These are phyloP conservation scores for Burhinus oedicnemus DNA, from an alignment of 2,113 vertebrate species.

Conservation along the genomic window DNA sequence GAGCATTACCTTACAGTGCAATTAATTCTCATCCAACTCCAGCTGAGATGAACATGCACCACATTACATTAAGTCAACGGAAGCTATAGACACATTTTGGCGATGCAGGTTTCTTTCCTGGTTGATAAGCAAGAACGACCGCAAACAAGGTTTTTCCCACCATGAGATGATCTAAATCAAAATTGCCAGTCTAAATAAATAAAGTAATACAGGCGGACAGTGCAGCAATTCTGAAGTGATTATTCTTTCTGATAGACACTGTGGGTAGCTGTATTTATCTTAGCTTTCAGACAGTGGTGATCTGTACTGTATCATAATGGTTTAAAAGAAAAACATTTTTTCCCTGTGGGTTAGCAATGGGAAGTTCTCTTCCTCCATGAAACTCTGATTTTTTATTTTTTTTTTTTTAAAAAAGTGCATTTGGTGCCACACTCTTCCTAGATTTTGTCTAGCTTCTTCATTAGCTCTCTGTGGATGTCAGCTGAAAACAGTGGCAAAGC, in stretches of 20 bases:
- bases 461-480: not conserved
- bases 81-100: not conserved
- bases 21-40: not conserved
- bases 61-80: not conserved
- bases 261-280: slow-evolving; percentile 43
- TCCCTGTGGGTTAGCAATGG: not conserved
- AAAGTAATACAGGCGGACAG: slow-evolving; percentile 5
- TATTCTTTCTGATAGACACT: slow-evolving; percentile 41
- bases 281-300: not conserved
- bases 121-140: not conserved
- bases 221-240: slow-evolving; percentile 37
- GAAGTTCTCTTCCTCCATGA: not conserved
- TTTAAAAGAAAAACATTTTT: slow-evolving; percentile 8
- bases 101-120: not conserved
- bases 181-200: slow-evolving; percentile 44
- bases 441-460: not conserved
- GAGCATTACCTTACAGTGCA: not conserved
- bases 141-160: not conserved
- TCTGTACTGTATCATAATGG: not conserved
- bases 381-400: not conserved
- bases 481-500: not conserved
- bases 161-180: slow-evolving; percentile 26
- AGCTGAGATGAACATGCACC: not conserved
- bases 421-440: not conserved
- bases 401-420: not conserved